A percentile compares a stretch with the other conserved stretches of the same genome.
These are phyloP conservation scores for Gastracanthus pulcherrimus DNA, from an alignment of 2,888 invertebrate genomes.

Conservation along the genomic window DNA sequence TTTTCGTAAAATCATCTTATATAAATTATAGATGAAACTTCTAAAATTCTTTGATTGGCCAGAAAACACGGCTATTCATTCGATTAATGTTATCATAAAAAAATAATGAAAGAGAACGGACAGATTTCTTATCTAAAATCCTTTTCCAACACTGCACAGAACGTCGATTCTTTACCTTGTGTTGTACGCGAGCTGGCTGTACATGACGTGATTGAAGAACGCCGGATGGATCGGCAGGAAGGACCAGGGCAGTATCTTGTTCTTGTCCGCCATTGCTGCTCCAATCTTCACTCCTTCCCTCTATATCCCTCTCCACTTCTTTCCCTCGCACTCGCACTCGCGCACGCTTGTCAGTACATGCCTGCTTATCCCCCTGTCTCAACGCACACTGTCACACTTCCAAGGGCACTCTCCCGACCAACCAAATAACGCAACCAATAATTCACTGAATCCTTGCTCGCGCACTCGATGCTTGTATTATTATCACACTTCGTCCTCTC, in stretches of 20 bases:
- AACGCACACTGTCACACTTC: slow-evolving; percentile 1
- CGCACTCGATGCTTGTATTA: too few relatives aligned
- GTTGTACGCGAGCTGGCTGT: slow-evolving; percentile 73
- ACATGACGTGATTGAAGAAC: slow-evolving; percentile 75
- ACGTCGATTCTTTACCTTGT: slow-evolving; percentile 66
- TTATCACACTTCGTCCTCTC: too few relatives aligned
- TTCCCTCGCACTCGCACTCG: not conserved
- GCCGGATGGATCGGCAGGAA: slow-evolving; percentile 73
- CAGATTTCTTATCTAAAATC: too few relatives aligned
- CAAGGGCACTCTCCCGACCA: not conserved
- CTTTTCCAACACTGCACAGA: too few relatives aligned
- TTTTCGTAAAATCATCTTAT: too few relatives aligned
- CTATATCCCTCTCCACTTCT: not conserved
- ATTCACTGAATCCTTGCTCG: too few relatives aligned
- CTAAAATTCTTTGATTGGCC: too few relatives aligned
- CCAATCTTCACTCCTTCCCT: not conserved
- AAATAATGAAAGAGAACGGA: too few relatives aligned
- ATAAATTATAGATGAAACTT: too few relatives aligned
- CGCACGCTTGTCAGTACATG: slow-evolving; percentile 42
- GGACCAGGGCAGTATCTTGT: slow-evolving; percentile 74
- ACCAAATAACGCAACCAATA: not conserved
- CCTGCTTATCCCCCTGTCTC: not conserved
- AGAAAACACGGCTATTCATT: too few relatives aligned
- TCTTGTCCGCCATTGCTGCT: slow-evolving; percentile 74
- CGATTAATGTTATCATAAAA: too few relatives aligned